Conservation (phyloP, 2,797 vertebrate genomes). For the Diplodus puntazzo region DNA sequence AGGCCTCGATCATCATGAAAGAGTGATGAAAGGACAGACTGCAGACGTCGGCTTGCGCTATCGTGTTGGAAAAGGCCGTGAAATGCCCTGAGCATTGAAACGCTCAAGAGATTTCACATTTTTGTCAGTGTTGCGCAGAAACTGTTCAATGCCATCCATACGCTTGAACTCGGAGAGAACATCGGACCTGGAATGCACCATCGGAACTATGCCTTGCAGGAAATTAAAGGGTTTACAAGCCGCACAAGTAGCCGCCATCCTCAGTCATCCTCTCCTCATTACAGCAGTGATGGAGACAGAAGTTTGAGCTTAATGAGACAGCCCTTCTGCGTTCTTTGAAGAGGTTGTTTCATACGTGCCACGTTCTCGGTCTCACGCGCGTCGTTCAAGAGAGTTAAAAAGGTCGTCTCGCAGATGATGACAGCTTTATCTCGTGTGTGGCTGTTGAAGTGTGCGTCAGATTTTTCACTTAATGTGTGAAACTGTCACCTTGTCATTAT, state of each 20-base stretch:
- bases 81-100: neutral
- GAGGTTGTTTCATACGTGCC: neutral
- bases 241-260: neutral
- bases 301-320: neutral
- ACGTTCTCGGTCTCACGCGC: neutral
- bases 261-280: neutral
- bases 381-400: neutral
- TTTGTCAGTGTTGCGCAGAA: too few species aligned
- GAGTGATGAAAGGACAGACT: neutral
- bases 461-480: conserved; percentile 2
- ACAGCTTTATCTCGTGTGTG: neutral
- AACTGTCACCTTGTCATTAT: neutral
- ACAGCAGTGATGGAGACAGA: neutral
- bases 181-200: neutral
- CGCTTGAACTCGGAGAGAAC: neutral
- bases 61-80: neutral
- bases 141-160: neutral
- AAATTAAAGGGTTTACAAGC: too few species aligned
- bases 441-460: neutral
- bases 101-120: too few species aligned
- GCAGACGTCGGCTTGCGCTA: neutral
- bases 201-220: neutral
- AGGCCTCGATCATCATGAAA: neutral
- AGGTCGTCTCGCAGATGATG: neutral
- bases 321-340: conserved; percentile 5